Evolutionary conservation across 2,888 invertebrate species (phyloP).

Genomic region (Aelia acuminata): DNA sequence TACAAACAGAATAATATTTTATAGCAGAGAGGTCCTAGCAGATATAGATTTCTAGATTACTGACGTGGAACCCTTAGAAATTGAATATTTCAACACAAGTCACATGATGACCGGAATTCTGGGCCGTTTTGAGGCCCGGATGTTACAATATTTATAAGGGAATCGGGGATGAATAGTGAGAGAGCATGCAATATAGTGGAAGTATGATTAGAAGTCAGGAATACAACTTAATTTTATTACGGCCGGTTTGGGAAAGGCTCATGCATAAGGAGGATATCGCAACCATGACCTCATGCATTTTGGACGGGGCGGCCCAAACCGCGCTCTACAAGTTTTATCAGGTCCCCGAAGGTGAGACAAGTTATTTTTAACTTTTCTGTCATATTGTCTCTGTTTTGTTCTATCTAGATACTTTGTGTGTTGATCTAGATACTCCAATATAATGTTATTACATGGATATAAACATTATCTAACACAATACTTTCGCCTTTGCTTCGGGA

Average conservation of each 20-base stretch:
- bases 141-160: constrained; percentile 17
- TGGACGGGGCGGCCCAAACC: not conserved
- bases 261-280: not conserved
- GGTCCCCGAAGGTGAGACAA: not conserved
- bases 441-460: too few relatives aligned
- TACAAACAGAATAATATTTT: not conserved
- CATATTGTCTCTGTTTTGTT: not conserved
- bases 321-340: not conserved
- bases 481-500: too few relatives aligned
- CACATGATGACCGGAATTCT: not conserved
- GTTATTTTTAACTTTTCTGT: not conserved
- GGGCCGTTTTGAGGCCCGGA: not conserved
- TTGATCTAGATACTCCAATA: too few relatives aligned
- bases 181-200: not conserved
- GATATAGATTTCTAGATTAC: not conserved
- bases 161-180: not conserved
- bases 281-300: not conserved
- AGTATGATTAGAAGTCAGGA: not conserved
- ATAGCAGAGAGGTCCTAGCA: not conserved
- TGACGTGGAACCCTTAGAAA: not conserved
- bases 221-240: constrained; percentile 3
- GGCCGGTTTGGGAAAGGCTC: not conserved
- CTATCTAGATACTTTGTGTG: too few relatives aligned
- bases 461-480: too few relatives aligned
- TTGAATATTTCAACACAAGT: not conserved